Conservation (phyloP, 2,113 vertebrate genomes). For the Macroglossus sobrinus region DNA sequence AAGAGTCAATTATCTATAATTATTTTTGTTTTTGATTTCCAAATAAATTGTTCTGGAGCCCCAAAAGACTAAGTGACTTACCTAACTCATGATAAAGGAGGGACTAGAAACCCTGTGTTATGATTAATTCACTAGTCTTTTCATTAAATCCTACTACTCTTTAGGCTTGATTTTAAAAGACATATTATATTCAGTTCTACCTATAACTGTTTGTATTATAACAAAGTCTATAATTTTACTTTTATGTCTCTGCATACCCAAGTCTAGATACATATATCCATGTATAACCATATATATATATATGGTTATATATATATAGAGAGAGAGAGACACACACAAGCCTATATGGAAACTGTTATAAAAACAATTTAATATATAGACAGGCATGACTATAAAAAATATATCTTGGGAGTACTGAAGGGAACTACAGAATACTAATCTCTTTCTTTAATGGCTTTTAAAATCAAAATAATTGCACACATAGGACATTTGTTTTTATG, state of each 20-base stretch:
- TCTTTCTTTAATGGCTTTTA: neutral
- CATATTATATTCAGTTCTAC: neutral
- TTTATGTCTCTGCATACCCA: neutral
- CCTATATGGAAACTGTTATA: conserved; percentile 7
- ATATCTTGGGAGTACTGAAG: neutral
- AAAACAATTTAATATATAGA: neutral
- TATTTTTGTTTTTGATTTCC: conserved; percentile 30
- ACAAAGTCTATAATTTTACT: neutral
- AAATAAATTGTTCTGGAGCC: neutral
- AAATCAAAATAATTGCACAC: conserved; percentile 9
- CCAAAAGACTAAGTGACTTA: neutral
- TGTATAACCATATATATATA: neutral
- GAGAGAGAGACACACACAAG: too few relatives aligned
- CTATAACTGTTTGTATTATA: neutral
- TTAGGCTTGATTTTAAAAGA: conserved; percentile 10
- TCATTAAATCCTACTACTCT: neutral
- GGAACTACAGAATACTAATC: neutral
- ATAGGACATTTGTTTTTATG: conserved; percentile 5
- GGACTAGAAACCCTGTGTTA: neutral
- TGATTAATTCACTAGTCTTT: neutral
- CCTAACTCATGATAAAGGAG: neutral
- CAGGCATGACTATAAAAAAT: neutral
- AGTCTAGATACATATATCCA: neutral
- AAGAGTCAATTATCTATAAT: neutral
- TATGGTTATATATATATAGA: too few relatives aligned